Evolutionary conservation across 2,113 vertebrate species (phyloP).

Genomic region (Psilopsiagon aymara): DNA sequence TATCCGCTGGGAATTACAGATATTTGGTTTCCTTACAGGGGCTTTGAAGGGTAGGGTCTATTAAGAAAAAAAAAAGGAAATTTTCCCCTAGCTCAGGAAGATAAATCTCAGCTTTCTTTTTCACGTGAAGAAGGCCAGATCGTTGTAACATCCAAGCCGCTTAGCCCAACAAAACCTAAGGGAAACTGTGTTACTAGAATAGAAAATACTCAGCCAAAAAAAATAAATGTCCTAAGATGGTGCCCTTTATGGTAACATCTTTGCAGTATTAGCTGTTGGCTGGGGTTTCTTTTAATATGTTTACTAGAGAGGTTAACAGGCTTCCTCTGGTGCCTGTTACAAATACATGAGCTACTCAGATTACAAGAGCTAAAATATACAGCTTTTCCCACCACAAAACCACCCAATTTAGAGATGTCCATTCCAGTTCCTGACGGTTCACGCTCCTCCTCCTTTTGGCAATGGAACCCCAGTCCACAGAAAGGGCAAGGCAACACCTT

Average conservation of each 20-base stretch:
- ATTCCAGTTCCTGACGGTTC: neutral
- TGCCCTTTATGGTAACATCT: neutral
- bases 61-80: neutral
- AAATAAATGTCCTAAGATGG: neutral
- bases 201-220: neutral
- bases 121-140: neutral
- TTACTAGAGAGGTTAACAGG: neutral
- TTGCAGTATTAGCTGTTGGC: neutral
- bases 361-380: neutral
- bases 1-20: slow-evolving; percentile 32
- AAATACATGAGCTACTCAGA: neutral
- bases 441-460: neutral
- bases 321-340: neutral
- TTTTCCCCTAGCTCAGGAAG: neutral
- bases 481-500: neutral
- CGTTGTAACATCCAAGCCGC: neutral
- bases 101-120: neutral
- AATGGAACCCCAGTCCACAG: fast-evolving
- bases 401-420: fast-evolving
- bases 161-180: neutral
- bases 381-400: neutral
- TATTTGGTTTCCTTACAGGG: slow-evolving; percentile 49
- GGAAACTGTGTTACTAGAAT: neutral
- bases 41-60: slow-evolving; percentile 4
- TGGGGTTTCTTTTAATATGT: neutral